A percentile compares a stretch with the other conserved stretches of the same genome.
phyloP scores from a whole-genome alignment of 2,888 invertebrate species.

The Macaria notata region DNA sequence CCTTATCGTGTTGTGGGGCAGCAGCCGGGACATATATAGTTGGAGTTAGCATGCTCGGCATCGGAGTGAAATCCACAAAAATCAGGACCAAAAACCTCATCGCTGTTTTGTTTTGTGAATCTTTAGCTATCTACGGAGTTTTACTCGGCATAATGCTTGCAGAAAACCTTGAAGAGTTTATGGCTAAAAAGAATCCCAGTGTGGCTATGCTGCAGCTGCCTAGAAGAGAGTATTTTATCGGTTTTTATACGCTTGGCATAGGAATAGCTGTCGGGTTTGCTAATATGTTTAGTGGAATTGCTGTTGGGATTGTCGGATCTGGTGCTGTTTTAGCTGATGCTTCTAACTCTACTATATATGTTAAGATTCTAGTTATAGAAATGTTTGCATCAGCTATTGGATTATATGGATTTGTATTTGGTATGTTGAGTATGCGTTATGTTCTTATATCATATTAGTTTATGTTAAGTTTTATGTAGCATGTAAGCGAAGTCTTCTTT shows the following conservation, averaged over 20 bases:
- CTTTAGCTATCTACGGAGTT: background rate
- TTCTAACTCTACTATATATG: slow-evolving; percentile 94
- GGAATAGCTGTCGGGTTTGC: background rate
- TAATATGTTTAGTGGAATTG: slow-evolving; percentile 41
- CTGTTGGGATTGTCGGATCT: slow-evolving; percentile 97
- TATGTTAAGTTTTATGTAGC: too few species aligned
- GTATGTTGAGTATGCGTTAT: background rate
- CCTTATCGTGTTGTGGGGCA: background rate
- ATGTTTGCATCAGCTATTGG: slow-evolving; percentile 98
- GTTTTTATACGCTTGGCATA: background rate
- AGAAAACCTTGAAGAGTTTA: background rate
- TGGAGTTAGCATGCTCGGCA: background rate
- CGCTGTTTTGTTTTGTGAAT: slow-evolving; percentile 90
- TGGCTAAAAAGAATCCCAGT: background rate
- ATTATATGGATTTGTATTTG: slow-evolving; percentile 84
- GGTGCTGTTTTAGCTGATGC: slow-evolving; percentile 97
- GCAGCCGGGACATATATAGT: background rate
- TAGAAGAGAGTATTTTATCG: background rate
- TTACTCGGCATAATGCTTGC: background rate
- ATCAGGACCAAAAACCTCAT: slow-evolving; percentile 1
- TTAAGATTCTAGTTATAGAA: slow-evolving; percentile 96
- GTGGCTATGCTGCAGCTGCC: background rate
- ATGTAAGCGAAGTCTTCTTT: too few species aligned
- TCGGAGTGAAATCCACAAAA: background rate
- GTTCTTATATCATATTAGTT: too few species aligned